These are phyloP conservation scores for Istiophorus platypterus DNA, from an alignment of 2,113 vertebrate species.

Conservation along the genomic window DNA sequence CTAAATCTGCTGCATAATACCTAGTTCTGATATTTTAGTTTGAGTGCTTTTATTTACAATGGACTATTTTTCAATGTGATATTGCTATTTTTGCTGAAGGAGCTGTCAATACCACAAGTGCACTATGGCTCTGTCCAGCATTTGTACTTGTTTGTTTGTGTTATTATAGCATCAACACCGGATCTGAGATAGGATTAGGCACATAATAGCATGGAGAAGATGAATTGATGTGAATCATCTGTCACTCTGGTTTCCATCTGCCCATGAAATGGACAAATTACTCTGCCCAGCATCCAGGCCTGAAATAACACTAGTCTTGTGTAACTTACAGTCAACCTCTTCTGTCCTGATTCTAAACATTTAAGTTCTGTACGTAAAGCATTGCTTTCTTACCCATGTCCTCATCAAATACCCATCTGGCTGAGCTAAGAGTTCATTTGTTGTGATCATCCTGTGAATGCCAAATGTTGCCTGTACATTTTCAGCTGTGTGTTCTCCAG, in stretches of 20 bases:
- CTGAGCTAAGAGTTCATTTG: conserved; percentile 55
- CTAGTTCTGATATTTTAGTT: background rate
- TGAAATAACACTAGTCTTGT: conserved; percentile 50
- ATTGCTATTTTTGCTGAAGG: conserved; percentile 2
- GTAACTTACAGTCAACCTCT: conserved; percentile 15
- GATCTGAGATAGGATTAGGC: conserved; percentile 48
- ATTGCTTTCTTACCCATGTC: conserved; percentile 28
- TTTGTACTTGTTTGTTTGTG: conserved; percentile 56
- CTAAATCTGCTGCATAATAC: background rate
- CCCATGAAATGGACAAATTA: conserved; percentile 55
- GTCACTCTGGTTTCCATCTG: conserved; percentile 68
- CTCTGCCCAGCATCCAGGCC: conserved; percentile 36
- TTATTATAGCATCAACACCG: conserved; percentile 44
- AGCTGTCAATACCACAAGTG: background rate
- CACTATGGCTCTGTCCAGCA: background rate
- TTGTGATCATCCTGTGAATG: conserved; percentile 55
- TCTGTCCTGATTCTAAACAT: conserved; percentile 33
- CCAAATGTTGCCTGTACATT: conserved; percentile 66
- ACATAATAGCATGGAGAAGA: conserved; percentile 46
- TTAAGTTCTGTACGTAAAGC: conserved; percentile 28
- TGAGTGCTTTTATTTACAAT: background rate
- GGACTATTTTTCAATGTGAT: background rate
- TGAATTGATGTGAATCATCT: conserved; percentile 64
- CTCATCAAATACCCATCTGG: conserved; percentile 71
- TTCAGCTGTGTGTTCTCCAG: conserved; percentile 62